Base-by-base conservation (phyloP, 1,140 invertebrate genomes). In the Eciton burchellii region DNA sequence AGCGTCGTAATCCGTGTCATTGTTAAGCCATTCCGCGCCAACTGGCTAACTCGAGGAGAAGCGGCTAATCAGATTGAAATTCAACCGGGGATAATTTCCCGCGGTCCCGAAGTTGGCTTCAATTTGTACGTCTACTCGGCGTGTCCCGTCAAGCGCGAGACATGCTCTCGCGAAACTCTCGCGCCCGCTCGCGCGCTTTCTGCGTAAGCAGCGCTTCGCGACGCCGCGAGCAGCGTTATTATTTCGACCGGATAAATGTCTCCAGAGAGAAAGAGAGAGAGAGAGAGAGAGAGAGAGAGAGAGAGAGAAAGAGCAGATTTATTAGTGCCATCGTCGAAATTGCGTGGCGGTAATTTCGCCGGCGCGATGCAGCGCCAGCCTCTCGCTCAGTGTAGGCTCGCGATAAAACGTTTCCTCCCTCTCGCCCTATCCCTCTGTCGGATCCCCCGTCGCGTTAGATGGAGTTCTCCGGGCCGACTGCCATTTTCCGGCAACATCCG, bases 21-120 rank as follows among this genome's bases (percentile, higher is more conserved):
- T 79, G 74, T 79, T 79, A 79, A 79, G 54, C 74, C 70, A 70
- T 79, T 79, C 63, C 74, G 52, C 74, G 56, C 63, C 49, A 79
- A 79, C 63, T 70, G 43, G 35, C 63, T 79, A 79, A 79, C 74
- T 79, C 63, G 49, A 14, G 35, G 21, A 14, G 35, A 16, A 45
- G 41, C 21, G 35, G 63, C 74, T 79, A 79, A 79, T 79, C 74
- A 79, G 74, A 70, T 79, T 79, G 74, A 79, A 79, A 79, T 79
- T 70, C 74, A 79, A 79, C 74, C 74, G 74, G 74, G 70, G 74
- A 79, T 79, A 79, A 79, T 70, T 68, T 70, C 70, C 63, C 70
- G 70, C 70, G 35, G 74, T 79, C 35, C 45, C 35, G 3, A 57
- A 79, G 74, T 79, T 79, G 56, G 49, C 24, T 79, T 35, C 54